Evolutionary conservation across 35 echinoderm and acorn worm genomes (phyloP).

Genomic region (Chiridota heheva): DNA sequence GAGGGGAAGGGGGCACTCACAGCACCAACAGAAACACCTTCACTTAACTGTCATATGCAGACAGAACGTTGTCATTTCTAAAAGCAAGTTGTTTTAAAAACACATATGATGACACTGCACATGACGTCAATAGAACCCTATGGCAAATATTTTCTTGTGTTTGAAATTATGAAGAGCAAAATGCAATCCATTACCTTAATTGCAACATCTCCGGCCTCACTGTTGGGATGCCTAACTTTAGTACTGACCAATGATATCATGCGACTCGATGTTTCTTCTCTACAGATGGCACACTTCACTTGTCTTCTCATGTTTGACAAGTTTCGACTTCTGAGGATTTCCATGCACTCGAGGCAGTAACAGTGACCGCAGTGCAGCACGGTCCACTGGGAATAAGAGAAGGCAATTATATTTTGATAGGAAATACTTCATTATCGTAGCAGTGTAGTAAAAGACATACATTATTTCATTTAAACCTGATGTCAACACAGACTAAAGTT

Average conservation of each 20-base stretch:
- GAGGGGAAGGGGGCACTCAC: too few relatives aligned
- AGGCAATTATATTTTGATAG: not conserved
- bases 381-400: slow-evolving; percentile 64
- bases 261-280: slow-evolving; percentile 12
- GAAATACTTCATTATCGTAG: too few relatives aligned
- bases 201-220: not conserved
- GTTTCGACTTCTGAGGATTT: slow-evolving; percentile 32
- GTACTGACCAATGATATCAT: slow-evolving; percentile 83
- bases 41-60: too few relatives aligned
- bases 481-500: not conserved
- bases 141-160: not conserved
- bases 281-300: slow-evolving; percentile 67
- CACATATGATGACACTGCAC: not conserved
- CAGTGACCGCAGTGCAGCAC: slow-evolving; percentile 92
- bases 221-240: not conserved
- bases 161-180: not conserved
- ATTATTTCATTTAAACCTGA: not conserved
- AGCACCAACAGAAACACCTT: too few relatives aligned
- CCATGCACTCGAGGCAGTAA: slow-evolving; percentile 83
- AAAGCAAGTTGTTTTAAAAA: too few relatives aligned
- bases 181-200: slow-evolving; percentile 60
- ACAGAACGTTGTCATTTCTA: too few relatives aligned
- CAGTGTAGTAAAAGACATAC: not conserved
- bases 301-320: slow-evolving; percentile 7
- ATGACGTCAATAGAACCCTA: not conserved